phyloP scores from a whole-genome alignment of 2,888 invertebrate genomes.

The Melanostoma mellinum region DNA sequence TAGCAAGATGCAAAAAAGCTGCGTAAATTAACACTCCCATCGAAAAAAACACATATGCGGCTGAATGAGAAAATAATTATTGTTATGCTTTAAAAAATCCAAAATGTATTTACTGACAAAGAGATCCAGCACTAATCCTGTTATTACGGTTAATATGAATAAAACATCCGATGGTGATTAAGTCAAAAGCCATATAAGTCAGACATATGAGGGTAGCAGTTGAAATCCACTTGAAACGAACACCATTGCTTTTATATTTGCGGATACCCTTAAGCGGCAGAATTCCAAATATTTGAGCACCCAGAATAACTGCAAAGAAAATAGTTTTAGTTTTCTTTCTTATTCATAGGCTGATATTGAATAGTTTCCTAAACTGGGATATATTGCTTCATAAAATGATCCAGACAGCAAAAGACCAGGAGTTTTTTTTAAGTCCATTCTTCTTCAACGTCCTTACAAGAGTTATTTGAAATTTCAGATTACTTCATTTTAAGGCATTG shows the following conservation, averaged over 20 bases:
- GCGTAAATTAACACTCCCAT: conserved; percentile 59
- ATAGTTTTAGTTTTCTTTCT: background rate
- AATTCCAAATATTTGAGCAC: conserved; percentile 56
- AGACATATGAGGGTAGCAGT: conserved; percentile 14
- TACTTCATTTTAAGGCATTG: background rate
- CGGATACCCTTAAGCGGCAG: conserved; percentile 44
- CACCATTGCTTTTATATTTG: background rate
- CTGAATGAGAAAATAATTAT: conserved; percentile 2
- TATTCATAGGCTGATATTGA: background rate
- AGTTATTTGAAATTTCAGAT: background rate
- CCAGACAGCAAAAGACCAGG: conserved; percentile 5
- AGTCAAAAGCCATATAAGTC: conserved; percentile 43
- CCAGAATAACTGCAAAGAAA: conserved; percentile 32
- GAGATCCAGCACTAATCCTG: conserved; percentile 18
- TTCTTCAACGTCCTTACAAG: too few relatives aligned
- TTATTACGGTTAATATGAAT: conserved; percentile 6
- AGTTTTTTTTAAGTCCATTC: conserved; percentile 15
- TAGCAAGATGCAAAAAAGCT: conserved; percentile 42
- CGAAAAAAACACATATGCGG: conserved; percentile 39
- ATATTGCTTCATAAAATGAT: conserved; percentile 52
- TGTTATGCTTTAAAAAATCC: background rate
- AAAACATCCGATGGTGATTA: conserved; percentile 14
- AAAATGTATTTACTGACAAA: conserved; percentile 28
- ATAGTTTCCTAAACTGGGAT: conserved; percentile 28
- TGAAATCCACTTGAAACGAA: conserved; percentile 26